Evolutionary conservation across 2,797 vertebrate genomes (phyloP), one percentile per base, ranked within the genome.

Genomic region (Champsocephalus gunnari): DNA sequence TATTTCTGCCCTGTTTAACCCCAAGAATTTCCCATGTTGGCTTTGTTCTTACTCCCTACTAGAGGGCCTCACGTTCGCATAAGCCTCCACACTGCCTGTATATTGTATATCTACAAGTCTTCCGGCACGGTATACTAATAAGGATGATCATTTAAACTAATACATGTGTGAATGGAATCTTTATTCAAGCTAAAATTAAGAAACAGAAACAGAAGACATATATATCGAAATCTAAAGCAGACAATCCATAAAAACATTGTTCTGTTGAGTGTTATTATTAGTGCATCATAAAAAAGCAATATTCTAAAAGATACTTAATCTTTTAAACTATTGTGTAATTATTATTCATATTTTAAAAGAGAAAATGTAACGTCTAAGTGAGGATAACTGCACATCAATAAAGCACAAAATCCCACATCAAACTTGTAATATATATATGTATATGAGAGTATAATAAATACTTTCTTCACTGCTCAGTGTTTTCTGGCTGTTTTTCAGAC

Each of bases 1-100:
- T 78, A 71, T 58, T 88, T 91, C 79, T 75, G 79, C 79, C 63
- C 69, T 38, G 66, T 78, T 88, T 92, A 70, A 89, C 65, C 54
- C 38, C 49, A 72, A 87, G 70, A 86, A 90, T 88, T 53, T 71
- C 19, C 59, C 47, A 10, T 77, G 72, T 75, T 85, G 75, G 53
- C 75, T 81, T 81, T 84, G 66, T 70, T 83, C 51, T 9, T 38
- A 44, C 11, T 28, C 69, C 58, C 51, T 38, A 51, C 65, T 12
- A 24, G 16, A 62, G 16, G 0, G 3, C 9, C 13, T 53, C n/a
- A 43, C 50, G 53, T 41, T 45, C 34, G 24, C 34, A 6, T 67
- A 38, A 77, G 45, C 45, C 67, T 59, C 38, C 44, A 12, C 3
- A 5, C 13, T 59, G n/a, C 4, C 13, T 59, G n/a, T 51, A 13